These are phyloP conservation scores for Trissolcus japonicus DNA, from an alignment of 2,888 invertebrate species.

Conservation along the genomic window DNA sequence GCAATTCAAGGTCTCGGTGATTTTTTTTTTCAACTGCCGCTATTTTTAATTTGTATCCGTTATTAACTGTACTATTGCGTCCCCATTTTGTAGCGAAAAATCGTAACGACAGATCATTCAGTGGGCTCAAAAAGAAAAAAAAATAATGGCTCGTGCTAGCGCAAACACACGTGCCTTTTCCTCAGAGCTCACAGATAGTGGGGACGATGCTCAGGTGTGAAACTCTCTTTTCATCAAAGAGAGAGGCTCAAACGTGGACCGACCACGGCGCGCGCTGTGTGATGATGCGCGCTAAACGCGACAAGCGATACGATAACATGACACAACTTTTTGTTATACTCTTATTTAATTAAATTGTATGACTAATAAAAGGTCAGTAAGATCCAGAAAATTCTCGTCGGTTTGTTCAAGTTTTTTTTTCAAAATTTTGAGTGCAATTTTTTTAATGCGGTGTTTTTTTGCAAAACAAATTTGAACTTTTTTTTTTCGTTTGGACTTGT, in stretches of 20 bases:
- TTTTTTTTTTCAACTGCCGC: conserved; percentile 5
- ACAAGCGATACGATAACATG: conserved; percentile 13
- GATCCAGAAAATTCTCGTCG: neutral
- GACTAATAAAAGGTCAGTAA: no score
- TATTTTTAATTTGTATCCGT: conserved; percentile 5
- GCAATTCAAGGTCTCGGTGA: conserved; percentile 7
- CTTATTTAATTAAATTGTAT: no score
- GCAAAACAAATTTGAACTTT: neutral
- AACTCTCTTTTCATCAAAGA: conserved; percentile 53
- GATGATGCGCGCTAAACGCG: conserved; percentile 46
- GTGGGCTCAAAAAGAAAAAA: neutral
- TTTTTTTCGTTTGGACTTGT: neutral
- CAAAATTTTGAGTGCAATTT: neutral
- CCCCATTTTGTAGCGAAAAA: conserved; percentile 1
- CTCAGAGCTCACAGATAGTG: conserved; percentile 17
- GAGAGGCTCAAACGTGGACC: conserved; percentile 50
- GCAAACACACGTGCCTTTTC: conserved; percentile 38
- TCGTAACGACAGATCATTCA: conserved; percentile 7
- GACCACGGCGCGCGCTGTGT: conserved; percentile 39
- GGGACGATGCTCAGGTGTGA: conserved; percentile 53
- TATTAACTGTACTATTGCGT: conserved; percentile 15
- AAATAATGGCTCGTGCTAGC: conserved; percentile 32
- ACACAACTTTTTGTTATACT: conserved; percentile 18
- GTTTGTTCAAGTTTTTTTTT: no score
- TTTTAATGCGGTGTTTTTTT: neutral